Percentiles rank a stretch among this genome's conserved stretches.
Evolutionary conservation across 2,888 invertebrate species (phyloP).

Genomic region (Melikaiella ostensackeni): DNA sequence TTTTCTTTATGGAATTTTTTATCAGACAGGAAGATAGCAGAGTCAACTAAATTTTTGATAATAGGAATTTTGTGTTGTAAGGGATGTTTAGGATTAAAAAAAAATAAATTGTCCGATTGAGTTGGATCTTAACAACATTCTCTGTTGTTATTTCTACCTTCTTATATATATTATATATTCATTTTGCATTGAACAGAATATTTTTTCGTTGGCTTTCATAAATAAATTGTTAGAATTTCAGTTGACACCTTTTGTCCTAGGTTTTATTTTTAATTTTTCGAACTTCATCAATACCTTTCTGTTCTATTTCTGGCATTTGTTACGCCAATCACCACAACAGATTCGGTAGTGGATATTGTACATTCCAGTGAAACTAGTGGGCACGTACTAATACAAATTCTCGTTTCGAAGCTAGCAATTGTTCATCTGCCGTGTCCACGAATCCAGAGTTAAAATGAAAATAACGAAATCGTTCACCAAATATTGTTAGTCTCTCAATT

Average conservation of each 20-base stretch:
- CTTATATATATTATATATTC: too few relatives aligned
- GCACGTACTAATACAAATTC: constrained; percentile 21
- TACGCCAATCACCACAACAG: constrained; percentile 14
- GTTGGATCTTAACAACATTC: too few relatives aligned
- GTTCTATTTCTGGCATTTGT: constrained; percentile 21
- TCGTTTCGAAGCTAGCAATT: constrained; percentile 25
- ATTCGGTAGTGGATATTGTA: constrained; percentile 22
- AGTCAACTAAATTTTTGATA: too few relatives aligned
- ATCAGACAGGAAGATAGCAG: too few relatives aligned
- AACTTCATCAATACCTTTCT: neutral
- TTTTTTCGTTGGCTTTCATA: too few relatives aligned
- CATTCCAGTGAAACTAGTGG: neutral
- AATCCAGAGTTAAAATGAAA: constrained; percentile 20
- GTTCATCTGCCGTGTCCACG: constrained; percentile 12
- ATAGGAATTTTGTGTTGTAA: too few relatives aligned
- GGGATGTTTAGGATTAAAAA: too few relatives aligned
- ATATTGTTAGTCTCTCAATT: constrained; percentile 16
- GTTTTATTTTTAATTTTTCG: neutral
- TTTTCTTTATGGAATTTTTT: too few relatives aligned
- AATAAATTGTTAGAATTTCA: neutral
- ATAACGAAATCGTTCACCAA: constrained; percentile 14
- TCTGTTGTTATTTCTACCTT: too few relatives aligned
- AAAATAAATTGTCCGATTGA: too few relatives aligned
- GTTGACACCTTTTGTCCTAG: too few relatives aligned
- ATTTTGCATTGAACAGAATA: too few relatives aligned